phyloP scores from a whole-genome alignment of 2,113 vertebrate genomes.

The Polypterus senegalus region DNA sequence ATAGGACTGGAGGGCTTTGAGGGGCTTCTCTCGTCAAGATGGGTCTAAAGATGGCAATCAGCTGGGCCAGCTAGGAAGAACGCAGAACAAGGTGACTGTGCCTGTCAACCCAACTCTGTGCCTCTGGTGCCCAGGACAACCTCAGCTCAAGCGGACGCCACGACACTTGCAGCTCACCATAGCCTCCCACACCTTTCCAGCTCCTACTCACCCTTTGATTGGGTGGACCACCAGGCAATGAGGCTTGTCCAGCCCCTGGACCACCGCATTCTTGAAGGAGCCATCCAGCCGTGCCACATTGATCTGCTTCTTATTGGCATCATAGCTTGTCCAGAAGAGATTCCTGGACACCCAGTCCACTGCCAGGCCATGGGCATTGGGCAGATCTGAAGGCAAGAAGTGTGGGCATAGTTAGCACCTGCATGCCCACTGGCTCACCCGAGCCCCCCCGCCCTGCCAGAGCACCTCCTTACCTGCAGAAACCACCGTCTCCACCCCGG shows the following conservation, averaged over 20 bases:
- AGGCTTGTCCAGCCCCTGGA: constrained; percentile 86
- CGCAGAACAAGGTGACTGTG: too few species aligned
- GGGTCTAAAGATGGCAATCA: too few species aligned
- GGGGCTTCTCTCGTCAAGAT: too few species aligned
- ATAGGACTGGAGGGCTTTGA: too few species aligned
- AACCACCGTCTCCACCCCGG: constrained; percentile 81
- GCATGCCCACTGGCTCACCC: constrained; percentile 17
- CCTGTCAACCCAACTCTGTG: too few species aligned
- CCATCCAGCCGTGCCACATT: constrained; percentile 89
- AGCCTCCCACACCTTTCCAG: neutral
- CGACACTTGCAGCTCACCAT: neutral
- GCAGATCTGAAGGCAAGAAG: constrained; percentile 58
- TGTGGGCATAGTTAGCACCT: constrained; percentile 8
- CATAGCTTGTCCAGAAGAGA: constrained; percentile 94
- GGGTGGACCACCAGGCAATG: constrained; percentile 89
- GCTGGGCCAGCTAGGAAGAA: too few species aligned
- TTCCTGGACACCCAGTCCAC: constrained; percentile 96
- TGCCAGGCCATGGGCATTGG: constrained; percentile 83
- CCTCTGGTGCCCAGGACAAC: too few species aligned
- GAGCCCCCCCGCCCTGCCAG: neutral
- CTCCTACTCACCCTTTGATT: constrained; percentile 58
- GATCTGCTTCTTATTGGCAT: constrained; percentile 92
- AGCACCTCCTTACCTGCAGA: constrained; percentile 46
- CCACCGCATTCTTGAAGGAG: constrained; percentile 92
- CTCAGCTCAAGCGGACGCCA: too few species aligned